Evolutionary conservation across 2,113 vertebrate species (phyloP), one percentile per base, ranked within the genome.

Genomic region (Dolichallabes microphthalmus): DNA sequence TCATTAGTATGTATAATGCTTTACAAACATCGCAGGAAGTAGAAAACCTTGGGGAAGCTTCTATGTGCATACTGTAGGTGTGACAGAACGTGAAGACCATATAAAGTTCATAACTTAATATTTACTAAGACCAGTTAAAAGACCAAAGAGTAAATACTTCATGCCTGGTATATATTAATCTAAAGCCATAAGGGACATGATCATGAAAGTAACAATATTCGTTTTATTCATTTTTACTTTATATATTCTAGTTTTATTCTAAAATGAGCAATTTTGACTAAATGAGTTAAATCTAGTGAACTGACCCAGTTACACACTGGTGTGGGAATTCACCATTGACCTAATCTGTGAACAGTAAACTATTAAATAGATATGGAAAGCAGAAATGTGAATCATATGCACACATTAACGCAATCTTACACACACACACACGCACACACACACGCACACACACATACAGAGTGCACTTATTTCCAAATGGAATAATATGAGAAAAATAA

Each of bases 261-360:
- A 50, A 74, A 50, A 50, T 50, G 19, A 19, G 32, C 68, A 22
- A 20, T 71, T 50, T 27, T 75, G 73, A 75, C 73, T 45, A 75
- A 53, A 53, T 75, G 25, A 2, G 25, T 75, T n/a, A 75, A 52
- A 53, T 12, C 39, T 52, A 52, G 39, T 53, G 73, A 75, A n/a
- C 71, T 75, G 58, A 64, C 32, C 79, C 60, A 80, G 61, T 80
- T 80, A 64, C 45, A 27, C 35, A 80, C 35, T 80, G 25, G 27
- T 63, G 50, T 63, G 58, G 58, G 57, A 80, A 80, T 64, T 45
- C 14, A 27, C 45, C 25, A 52, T 66, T 68, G 68, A 74, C 22
- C 30, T 57, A 58, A 30, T 30, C 35, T 50, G 20, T 74, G 39
- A n/a, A 39, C 10, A 50, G 11, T 74, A 74, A 74, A 74, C 39